Conservation (phyloP, 2,113 vertebrate genomes). For the Tragulus kanchil region DNA sequence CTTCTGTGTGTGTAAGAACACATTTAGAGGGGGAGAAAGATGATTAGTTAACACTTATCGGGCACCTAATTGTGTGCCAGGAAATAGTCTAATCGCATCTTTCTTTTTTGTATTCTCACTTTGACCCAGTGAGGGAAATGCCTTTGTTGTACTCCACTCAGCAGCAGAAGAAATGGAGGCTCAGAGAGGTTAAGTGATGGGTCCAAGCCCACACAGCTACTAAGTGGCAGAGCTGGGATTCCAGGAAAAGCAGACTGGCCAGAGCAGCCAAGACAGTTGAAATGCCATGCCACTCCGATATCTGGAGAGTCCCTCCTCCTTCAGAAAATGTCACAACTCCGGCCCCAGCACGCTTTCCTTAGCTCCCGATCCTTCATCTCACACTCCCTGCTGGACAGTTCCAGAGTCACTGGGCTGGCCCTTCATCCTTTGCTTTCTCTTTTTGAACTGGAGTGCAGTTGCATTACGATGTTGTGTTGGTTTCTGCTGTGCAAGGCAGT, state of each 20-base stretch:
- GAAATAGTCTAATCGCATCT: neutral
- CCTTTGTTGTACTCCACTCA: neutral
- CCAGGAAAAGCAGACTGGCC: neutral
- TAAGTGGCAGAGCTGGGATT: neutral
- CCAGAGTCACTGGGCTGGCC: neutral
- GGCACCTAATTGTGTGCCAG: neutral
- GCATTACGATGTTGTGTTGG: neutral
- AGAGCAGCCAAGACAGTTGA: neutral
- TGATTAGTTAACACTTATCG: neutral
- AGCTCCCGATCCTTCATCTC: neutral
- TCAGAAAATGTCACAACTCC: neutral
- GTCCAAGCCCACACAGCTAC: neutral
- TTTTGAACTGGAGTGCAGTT: neutral
- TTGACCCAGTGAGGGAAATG: neutral
- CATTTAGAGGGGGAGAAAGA: neutral
- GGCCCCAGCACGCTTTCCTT: neutral
- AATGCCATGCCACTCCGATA: neutral
- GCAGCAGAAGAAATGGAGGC: neutral
- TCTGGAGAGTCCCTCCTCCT: neutral
- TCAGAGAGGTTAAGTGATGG: neutral
- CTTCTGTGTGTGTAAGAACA: neutral
- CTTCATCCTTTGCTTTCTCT: neutral
- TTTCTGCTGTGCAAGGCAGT: neutral
- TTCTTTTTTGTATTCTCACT: constrained; percentile 36
- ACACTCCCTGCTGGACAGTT: neutral